Percentiles rank a stretch among this genome's conserved stretches.
These are phyloP conservation scores for Leptopilina syphax DNA, from an alignment of 2,888 invertebrate genomes.

Conservation along the genomic window DNA sequence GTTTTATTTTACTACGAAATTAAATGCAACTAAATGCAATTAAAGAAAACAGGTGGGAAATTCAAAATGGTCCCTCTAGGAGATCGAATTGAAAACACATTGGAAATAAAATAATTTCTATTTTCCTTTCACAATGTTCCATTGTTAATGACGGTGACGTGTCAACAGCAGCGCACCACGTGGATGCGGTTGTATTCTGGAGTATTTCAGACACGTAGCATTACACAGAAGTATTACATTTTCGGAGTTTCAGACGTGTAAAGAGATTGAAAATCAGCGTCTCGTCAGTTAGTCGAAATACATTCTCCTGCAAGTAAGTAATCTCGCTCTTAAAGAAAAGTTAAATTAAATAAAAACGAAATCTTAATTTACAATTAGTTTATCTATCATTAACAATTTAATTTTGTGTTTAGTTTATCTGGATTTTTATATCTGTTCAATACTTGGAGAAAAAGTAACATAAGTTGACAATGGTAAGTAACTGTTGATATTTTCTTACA, in stretches of 20 bases:
- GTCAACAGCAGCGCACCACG: conserved; percentile 37
- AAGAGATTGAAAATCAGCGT: conserved; percentile 1
- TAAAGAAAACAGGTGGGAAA: background rate
- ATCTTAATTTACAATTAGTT: background rate
- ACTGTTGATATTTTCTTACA: background rate
- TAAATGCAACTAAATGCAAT: no score
- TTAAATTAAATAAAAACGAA: background rate
- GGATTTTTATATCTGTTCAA: background rate
- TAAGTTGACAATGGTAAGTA: conserved; percentile 24
- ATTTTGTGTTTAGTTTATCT: background rate
- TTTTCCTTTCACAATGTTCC: conserved; percentile 22
- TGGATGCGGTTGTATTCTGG: conserved; percentile 24
- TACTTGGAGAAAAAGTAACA: background rate
- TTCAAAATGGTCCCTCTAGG: conserved; percentile 2
- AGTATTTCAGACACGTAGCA: conserved; percentile 26
- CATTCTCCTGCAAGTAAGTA: background rate
- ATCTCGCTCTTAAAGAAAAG: no score
- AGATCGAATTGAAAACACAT: background rate
- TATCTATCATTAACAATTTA: background rate
- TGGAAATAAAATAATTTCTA: background rate
- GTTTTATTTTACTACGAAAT: no score
- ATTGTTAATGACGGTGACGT: conserved; percentile 26
- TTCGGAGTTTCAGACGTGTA: conserved; percentile 10
- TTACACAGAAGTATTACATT: conserved; percentile 23
- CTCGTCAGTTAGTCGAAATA: conserved; percentile 2